Percentiles rank a stretch among this genome's conserved stretches.
Conservation (phyloP, 2,888 invertebrate species). For the Lasioglossum lativentre region DNA sequence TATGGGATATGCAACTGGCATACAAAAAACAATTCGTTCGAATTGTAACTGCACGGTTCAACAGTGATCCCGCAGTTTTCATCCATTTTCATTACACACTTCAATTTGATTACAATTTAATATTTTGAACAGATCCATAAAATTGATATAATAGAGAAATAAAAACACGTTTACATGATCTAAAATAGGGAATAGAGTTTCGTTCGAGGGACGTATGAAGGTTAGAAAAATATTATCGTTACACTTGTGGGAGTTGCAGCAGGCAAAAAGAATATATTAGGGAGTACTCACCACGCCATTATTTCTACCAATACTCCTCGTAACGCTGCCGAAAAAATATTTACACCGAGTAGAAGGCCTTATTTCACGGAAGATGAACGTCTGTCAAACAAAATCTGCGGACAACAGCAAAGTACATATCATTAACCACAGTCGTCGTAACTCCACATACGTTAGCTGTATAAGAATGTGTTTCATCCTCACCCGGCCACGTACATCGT, state of each 20-base stretch:
- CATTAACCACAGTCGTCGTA: neutral
- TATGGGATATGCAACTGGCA: too few relatives aligned
- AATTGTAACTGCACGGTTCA: too few relatives aligned
- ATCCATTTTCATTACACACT: too few relatives aligned
- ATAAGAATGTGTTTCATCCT: slow-evolving; percentile 1
- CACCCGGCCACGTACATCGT: slow-evolving; percentile 21
- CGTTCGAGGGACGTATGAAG: neutral
- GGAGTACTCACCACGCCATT: slow-evolving; percentile 18
- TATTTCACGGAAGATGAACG: slow-evolving; percentile 25
- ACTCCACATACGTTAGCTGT: neutral
- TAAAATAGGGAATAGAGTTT: neutral
- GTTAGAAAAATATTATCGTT: neutral
- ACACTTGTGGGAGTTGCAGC: neutral
- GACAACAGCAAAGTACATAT: slow-evolving; percentile 12
- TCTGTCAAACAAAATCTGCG: slow-evolving; percentile 11
- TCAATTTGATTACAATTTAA: too few relatives aligned
- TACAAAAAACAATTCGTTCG: too few relatives aligned
- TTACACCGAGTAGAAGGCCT: neutral
- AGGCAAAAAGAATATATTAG: neutral
- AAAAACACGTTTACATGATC: too few relatives aligned
- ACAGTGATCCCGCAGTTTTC: too few relatives aligned
- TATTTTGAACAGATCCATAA: too few relatives aligned
- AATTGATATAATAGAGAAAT: too few relatives aligned
- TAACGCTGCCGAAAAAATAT: neutral
- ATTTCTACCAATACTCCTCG: neutral